Conservation (phyloP, 2,113 vertebrate genomes). For the Ailuropoda melanoleuca region DNA sequence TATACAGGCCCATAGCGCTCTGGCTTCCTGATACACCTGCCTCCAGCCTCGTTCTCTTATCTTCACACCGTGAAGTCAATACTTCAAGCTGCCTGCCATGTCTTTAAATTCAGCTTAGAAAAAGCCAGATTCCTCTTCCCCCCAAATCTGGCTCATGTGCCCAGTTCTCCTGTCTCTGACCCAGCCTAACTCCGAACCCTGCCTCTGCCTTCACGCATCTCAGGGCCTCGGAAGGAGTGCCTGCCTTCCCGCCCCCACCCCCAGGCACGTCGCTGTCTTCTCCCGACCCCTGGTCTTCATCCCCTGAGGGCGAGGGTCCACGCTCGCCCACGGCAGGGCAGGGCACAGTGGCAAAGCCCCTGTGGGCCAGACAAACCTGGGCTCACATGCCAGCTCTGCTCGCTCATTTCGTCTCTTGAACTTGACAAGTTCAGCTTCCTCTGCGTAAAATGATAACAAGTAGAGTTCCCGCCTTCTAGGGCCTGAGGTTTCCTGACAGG, state of each 20-base stretch:
- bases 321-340: fast-evolving
- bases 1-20: neutral
- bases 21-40: neutral
- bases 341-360: neutral
- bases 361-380: neutral
- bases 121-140: neutral
- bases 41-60: neutral
- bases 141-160: neutral
- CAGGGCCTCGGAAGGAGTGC: neutral
- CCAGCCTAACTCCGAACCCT: fast-evolving
- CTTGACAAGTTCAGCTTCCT: neutral
- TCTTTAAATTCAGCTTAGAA: neutral
- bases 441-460: neutral
- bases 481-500: too few species aligned
- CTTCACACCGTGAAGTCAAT: neutral
- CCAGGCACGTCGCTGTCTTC: neutral
- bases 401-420: neutral
- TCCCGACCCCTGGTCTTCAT: neutral
- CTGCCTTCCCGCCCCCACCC: neutral
- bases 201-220: fast-evolving
- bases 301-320: neutral
- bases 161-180: neutral
- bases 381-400: neutral
- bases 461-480: neutral
- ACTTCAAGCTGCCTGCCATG: neutral